Evolutionary conservation across 30 jellyfish, hydroid and myxozoan genomes (phyloP), one percentile per base, ranked within the genome.

Genomic region (Sanderia malayensis): DNA sequence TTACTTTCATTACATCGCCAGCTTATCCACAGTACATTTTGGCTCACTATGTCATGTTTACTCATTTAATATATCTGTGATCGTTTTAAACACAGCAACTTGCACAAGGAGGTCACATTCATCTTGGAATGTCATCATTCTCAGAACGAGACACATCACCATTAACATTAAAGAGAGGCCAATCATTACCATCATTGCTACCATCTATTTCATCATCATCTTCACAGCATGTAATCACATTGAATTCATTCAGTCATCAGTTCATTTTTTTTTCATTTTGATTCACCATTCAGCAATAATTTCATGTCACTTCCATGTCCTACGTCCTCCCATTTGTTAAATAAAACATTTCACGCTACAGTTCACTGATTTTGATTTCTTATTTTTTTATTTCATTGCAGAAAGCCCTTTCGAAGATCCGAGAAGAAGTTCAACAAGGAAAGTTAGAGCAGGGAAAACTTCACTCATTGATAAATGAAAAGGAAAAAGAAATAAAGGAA

Each of bases 401-500:
- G 85, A 44, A 37, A 31, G 30, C 41, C n/a, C 31, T 76, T 0
- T 67, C 57, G 23, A 53, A 61, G 23, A 76, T 76, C 31, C 88
- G 88, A 20, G 58, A 33, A 45, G 88, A 76, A 64, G 74, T 76
- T 13, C 30, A 76, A 21, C 55, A 63, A 11, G 88, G 88, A 4
- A 76, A 76, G 32, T 29, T 18, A 11, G 78, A 76, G 27, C 88
- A 76, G 65, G 41, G 20, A 46, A 62, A 32, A 61, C 53, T 76
- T 9, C 88, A 64, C 18, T 76, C 68, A 6, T 31, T 76, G 66
- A 76, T 76, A 7, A 80, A 49, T 28, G 88, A 76, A 31, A 76
- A 76, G 53, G 88, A 76, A 49, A 31, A 61, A 21, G 88, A 76
- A 76, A 76, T 76, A 17, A 32, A 76, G 10, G 67, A 76, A 34